Base-by-base conservation (phyloP, 2,113 vertebrate genomes). In the Oryzias melastigma region DNA sequence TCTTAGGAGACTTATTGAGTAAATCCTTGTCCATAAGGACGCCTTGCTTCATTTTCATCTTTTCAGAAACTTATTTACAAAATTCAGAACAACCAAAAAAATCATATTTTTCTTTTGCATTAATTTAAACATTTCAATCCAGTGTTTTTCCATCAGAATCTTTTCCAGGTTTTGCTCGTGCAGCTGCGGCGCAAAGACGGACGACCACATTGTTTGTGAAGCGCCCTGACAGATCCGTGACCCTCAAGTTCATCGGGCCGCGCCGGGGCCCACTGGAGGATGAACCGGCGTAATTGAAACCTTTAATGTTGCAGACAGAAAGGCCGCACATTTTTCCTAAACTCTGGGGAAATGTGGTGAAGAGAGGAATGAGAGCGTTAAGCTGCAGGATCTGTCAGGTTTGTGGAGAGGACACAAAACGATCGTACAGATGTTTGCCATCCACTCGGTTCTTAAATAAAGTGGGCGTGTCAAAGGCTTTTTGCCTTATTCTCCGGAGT, bases 141-240 rank as follows among this genome's bases (percentile, higher is more conserved):
- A 7, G 8, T 2, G 29, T 8, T 35, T 48, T 49, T 53, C 64
- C 58, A 42, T 66, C 52, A 17, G 72, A 18, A 64, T 51, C 35
- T 73, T 62, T 54, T 77, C 50, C 73, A 77, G 82, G 67, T 50
- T 55, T 20, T 47, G 25, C 54, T 16, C 49, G 29, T 67, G 71
- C 72, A 65, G 74, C 58, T 48, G 65, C 49, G 5, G 14, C 20
- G 43, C 29, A n/a, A 17, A 16, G 41, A 46, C 17, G 55, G 65
- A 62, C 8, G 15, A 79, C 79, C 79, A 62, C 53, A 78, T 24
- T 63, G 43, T 73, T 62, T 62, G 48, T 56, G 68, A 43, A 35
- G 70, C 67, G 14, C 75, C 81, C 71, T 51, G 41, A 55, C 63
- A 76, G 72, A 80, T 41, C 29, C 53, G 20, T 2, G 25, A 70